Base-by-base conservation (phyloP, 1,140 invertebrate genomes). In the Pseudachorutes palmiensis region DNA sequence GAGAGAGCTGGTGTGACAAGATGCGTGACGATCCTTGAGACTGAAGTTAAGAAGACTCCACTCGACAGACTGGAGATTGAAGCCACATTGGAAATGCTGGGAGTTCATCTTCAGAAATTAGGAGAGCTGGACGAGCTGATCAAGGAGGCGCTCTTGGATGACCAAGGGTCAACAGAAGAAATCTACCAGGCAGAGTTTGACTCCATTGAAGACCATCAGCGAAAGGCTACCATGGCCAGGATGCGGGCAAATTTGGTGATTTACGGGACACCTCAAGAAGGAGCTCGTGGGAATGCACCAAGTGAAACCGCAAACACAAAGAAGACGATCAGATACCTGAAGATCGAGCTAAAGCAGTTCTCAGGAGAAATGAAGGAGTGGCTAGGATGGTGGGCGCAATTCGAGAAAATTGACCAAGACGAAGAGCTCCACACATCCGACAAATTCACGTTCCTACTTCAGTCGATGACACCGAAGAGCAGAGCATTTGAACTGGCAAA, bases 381-480 rank as follows among this genome's bases (percentile, higher is more conserved):
- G 76, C 64, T 79, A 19, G 61, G 62, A 1, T 79, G 76, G 66
- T 78, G 76, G 75, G 71, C 69, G 19, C 74, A 74, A 64, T 77
- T 77, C 62, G 73, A 73, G 33, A 74, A 75, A 33, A 76, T 78
- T 3, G 72, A 79, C 65, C 73, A 75, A 45, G 75, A 77, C 62
- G n/a, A 22, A 26, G 60, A 59, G 1, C 57, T 78, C 0, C 59
- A 67, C 14, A 66, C 66, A 22, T 16, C 16, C 14, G 72, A 77
- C 59, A 79, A 78, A 57, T 76, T 77, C 57, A 64, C 75, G 9
- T 75, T 73, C 45, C 41, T 76, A 3, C 12, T 30, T 1, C 65
- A 66, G 36, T 45, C 55, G 0, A 68, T 61, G 24, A 19, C 19
- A 24, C 2, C n/a, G 28, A 55, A 55, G 0, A 41, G 58, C 1